phyloP scores from a whole-genome alignment of 2,888 invertebrate species.

The Drosophila diplacantha region DNA sequence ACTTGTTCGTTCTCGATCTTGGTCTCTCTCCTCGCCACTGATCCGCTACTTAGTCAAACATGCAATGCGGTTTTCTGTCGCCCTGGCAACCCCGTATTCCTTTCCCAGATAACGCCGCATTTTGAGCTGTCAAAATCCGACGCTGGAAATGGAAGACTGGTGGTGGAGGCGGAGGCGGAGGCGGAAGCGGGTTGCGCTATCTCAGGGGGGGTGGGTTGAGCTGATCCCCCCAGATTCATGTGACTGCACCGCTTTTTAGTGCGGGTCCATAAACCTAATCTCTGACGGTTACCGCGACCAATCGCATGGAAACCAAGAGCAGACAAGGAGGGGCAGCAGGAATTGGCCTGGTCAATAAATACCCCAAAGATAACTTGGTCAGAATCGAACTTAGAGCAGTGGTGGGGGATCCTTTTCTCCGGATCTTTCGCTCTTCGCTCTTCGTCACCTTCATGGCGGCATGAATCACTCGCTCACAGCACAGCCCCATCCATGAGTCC shows the following conservation, averaged over 20 bases:
- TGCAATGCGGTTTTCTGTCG: conserved; percentile 14
- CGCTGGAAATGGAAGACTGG: not conserved
- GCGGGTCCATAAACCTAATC: conserved; percentile 38
- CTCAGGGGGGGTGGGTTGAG: conserved; percentile 7
- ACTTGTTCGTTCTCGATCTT: conserved; percentile 10
- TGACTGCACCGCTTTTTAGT: conserved; percentile 14
- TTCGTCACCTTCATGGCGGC: conserved; percentile 11
- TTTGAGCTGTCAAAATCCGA: conserved; percentile 3
- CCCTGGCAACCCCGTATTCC: conserved; percentile 20
- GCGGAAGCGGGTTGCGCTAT: conserved; percentile 1
- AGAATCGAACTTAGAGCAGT: not conserved
- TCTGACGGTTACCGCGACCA: conserved; percentile 16
- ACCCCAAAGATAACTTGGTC: not conserved
- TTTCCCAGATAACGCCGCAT: conserved; percentile 24
- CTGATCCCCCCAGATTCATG: conserved; percentile 23
- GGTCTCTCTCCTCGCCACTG: not conserved
- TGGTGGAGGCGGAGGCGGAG: conserved; percentile 2
- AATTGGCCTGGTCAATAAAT: conserved; percentile 39
- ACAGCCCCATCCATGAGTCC: conserved; percentile 3
- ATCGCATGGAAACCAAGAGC: not conserved
- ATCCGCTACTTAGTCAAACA: not conserved
- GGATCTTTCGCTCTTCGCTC: not conserved
- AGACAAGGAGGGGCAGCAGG: conserved; percentile 21
- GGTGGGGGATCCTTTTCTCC: not conserved
- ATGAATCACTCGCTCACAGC: conserved; percentile 42